Evolutionary conservation across 2,888 invertebrate species (phyloP), one percentile per base, ranked within the genome.

Genomic region (Dorcus hopei): DNA sequence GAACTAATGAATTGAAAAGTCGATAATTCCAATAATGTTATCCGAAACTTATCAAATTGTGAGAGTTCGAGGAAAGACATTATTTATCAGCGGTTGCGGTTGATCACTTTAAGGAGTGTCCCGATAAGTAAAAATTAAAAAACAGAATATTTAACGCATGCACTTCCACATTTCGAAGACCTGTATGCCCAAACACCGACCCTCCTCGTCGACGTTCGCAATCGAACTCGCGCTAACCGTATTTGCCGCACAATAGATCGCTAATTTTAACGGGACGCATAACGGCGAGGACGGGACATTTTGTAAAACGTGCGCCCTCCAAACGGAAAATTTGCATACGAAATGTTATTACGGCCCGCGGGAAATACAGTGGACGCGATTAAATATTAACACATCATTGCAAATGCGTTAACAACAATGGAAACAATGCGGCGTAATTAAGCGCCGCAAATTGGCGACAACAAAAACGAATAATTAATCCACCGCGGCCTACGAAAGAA

Each of bases 301-400:
- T 53, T 45, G 52, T 43, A 49, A 49, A 49, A 45, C 38, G 55
- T 38, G 53, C 45, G 58, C 19, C 53, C 66, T 68, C 68, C 65
- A 64, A 66, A 63, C 64, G 58, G 65, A 67, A 70, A 70, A 70
- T 72, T 71, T 71, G 59, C 72, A 72, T 72, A 65, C 65, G 69
- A 66, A 70, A 70, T 68, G 66, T 63, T 60, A 65, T 68, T 67
- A 63, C 47, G 57, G 61, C 66, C 65, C 68, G 40, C 49, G 72
- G 72, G 70, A 70, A 72, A 70, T 70, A 65, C 66, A 63, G 65
- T 58, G 61, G 62, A 58, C 59, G 62, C 69, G 71, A 73, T 74
- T 72, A 73, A 74, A 72, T 72, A 72, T 74, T 64, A 74, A 72
- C 69, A 65, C 68, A 61, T 68, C 69, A 73, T 74, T 72, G 72